Conservation (phyloP, 2,888 invertebrate species). For the Nephrotoma flavescens region DNA sequence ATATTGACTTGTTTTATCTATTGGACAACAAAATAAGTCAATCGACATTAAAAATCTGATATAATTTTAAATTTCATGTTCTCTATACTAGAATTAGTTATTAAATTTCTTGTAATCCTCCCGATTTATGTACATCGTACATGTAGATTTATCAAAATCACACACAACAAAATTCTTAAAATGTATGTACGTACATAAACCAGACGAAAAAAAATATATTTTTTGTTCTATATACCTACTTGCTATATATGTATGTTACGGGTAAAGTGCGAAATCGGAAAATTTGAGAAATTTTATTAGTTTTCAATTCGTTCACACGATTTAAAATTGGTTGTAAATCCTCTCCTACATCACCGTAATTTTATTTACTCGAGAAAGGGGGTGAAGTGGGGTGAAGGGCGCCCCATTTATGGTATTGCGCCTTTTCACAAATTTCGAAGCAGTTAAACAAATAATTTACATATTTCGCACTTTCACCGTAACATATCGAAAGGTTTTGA, state of each 20-base stretch:
- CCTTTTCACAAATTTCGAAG: too few relatives aligned
- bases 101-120: neutral
- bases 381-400: too few relatives aligned
- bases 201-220: neutral
- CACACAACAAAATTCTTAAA: neutral
- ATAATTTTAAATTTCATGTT: neutral
- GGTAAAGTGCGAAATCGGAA: too few relatives aligned
- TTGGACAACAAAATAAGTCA: neutral
- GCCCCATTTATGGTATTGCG: too few relatives aligned
- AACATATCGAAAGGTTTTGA: neutral
- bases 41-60: neutral
- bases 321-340: too few relatives aligned
- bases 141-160: neutral
- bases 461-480: too few relatives aligned
- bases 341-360: too few relatives aligned
- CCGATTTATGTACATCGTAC: neutral
- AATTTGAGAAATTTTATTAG: too few relatives aligned
- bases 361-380: too few relatives aligned
- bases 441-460: too few relatives aligned
- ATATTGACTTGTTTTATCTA: neutral
- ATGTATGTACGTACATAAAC: neutral
- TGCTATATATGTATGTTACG: too few relatives aligned
- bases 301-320: too few relatives aligned
- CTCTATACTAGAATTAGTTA: neutral
- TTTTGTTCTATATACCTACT: neutral